These are phyloP conservation scores for Blera fallax DNA, from an alignment of 2,888 invertebrate genomes.

Conservation along the genomic window DNA sequence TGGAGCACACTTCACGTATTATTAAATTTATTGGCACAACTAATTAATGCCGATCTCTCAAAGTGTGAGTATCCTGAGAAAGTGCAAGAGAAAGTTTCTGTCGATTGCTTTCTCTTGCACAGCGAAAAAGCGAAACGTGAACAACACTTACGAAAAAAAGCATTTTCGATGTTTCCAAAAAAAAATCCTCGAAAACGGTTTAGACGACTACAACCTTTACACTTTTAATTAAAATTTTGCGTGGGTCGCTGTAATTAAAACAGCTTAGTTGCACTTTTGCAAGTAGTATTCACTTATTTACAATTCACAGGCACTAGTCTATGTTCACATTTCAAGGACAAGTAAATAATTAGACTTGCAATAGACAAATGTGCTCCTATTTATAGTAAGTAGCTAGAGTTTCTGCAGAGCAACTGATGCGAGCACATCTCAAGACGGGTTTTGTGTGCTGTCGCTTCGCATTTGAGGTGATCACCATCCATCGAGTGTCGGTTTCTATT, in stretches of 20 bases:
- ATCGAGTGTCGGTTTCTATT: slow-evolving; percentile 59
- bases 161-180: slow-evolving; percentile 23
- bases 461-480: slow-evolving; percentile 20
- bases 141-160: slow-evolving; percentile 56
- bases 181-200: not conserved
- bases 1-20: not conserved
- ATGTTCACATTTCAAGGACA: slow-evolving; percentile 79
- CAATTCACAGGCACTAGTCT: slow-evolving; percentile 36
- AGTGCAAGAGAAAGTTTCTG: slow-evolving; percentile 35
- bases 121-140: not conserved
- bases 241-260: not conserved
- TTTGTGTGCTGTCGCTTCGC: slow-evolving; percentile 43
- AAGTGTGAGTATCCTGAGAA: slow-evolving; percentile 52
- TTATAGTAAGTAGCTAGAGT: slow-evolving; percentile 72
- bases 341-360: slow-evolving; percentile 79
- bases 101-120: slow-evolving; percentile 30
- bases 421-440: slow-evolving; percentile 40
- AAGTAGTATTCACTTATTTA: not conserved
- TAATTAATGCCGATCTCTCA: not conserved
- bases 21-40: not conserved
- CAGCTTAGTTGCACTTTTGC: not conserved
- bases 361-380: slow-evolving; percentile 74
- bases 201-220: not conserved
- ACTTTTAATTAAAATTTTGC: not conserved
- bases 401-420: slow-evolving; percentile 5